Percentiles rank a stretch among this genome's conserved stretches.
phyloP scores from a whole-genome alignment of 2,113 vertebrate species.

The Furnarius figulus region DNA sequence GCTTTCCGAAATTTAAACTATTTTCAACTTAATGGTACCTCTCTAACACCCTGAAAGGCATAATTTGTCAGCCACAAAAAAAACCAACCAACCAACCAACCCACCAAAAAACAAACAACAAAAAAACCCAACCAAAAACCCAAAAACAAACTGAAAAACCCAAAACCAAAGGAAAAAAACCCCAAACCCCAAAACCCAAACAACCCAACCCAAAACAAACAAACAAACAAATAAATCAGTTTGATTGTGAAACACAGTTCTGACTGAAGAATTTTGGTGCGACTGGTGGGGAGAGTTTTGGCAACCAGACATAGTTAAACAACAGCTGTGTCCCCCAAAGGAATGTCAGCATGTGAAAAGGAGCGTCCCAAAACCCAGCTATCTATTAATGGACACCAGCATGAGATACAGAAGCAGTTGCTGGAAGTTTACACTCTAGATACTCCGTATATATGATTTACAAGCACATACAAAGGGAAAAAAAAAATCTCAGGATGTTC shows the following conservation, averaged over 20 bases:
- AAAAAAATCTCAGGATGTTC: background rate
- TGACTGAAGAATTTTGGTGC: background rate
- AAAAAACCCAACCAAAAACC: no score
- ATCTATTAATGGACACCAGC: background rate
- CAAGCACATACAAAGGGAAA: background rate
- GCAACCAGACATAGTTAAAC: background rate
- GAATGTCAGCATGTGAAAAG: background rate
- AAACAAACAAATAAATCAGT: no score
- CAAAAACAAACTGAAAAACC: no score
- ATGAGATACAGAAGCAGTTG: background rate
- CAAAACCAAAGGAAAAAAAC: no score
- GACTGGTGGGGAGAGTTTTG: background rate
- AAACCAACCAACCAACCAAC: no score
- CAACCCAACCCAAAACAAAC: no score
- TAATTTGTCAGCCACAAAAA: background rate
- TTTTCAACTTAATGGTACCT: background rate
- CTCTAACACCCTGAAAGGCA: background rate
- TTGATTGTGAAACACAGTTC: background rate
- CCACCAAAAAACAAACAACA: no score
- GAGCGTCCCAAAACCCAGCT: background rate
- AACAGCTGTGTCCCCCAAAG: background rate
- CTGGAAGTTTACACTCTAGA: background rate
- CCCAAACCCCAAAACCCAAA: no score
- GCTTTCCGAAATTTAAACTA: background rate
- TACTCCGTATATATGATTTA: background rate